Percentiles rank a stretch among this genome's conserved stretches.
Conservation (phyloP, 2,888 invertebrate genomes). For the Anodontia alba region DNA sequence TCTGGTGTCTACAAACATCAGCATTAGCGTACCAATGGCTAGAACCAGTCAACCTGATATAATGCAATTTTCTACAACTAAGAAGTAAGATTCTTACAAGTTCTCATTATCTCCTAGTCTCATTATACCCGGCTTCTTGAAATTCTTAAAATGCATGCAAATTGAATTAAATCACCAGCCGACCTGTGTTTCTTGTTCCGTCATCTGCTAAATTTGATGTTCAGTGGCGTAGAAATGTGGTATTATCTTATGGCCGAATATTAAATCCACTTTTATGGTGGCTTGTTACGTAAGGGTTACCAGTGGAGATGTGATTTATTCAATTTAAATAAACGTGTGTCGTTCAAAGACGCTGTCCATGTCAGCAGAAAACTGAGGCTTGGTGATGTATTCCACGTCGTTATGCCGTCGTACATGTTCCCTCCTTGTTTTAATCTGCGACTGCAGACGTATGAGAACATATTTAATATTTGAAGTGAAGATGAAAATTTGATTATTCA, state of each 20-base stretch:
- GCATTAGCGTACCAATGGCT: no score
- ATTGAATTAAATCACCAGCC: conserved; percentile 16
- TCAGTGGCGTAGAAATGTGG: conserved; percentile 14
- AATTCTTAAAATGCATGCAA: conserved; percentile 15
- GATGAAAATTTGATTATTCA: conserved; percentile 20
- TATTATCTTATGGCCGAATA: conserved; percentile 12
- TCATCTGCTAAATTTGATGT: conserved; percentile 2
- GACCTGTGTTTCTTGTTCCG: conserved; percentile 8
- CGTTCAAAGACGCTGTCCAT: conserved; percentile 8
- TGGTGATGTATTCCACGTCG: neutral
- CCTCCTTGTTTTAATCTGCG: neutral
- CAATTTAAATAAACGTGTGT: conserved; percentile 11
- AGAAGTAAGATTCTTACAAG: conserved; percentile 25
- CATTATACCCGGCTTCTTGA: conserved; percentile 15
- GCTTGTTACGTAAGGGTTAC: conserved; percentile 15
- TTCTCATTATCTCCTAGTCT: conserved; percentile 1
- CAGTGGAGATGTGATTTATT: neutral
- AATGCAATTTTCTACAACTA: conserved; percentile 45
- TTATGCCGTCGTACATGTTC: neutral
- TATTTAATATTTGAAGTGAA: conserved; percentile 21
- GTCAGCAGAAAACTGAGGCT: neutral
- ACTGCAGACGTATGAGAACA: neutral
- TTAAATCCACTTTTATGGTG: conserved; percentile 17
- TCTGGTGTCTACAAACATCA: no score
- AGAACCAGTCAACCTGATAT: conserved; percentile 33